Base-by-base conservation (phyloP, 1,140 invertebrate species). In the Drosophila santomea region DNA sequence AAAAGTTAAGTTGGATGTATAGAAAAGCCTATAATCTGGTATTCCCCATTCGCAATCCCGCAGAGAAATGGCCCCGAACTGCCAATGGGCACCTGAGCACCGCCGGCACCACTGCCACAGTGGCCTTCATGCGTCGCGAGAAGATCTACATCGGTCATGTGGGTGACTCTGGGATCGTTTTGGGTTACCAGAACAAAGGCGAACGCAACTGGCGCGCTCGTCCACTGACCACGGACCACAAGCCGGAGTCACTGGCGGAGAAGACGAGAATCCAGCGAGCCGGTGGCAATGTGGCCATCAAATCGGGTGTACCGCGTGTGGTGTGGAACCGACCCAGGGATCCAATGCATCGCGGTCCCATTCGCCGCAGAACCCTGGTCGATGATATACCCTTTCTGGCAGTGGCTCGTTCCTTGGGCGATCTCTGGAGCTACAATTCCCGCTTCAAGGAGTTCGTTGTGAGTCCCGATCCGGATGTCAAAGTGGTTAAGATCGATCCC, bases 71-170 rank as follows among this genome's bases (percentile, higher is more conserved):
- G 98, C 97, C 98, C 8, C 97, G 96, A 93, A 99, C 98, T 23
- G 95, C 96, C 8, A 97, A 97, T 58, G 98, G 98, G 39, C 94
- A 98, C 57, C 97, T 98, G 4, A 99, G 98, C 88, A 99, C 98
- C 4, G 97, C 98, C 0, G 98, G 98, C 3, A 99, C 98, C 12
- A 99, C 98, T 11, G 98, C 98, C 15, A 98, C 97, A 84, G 95
- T 99, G 63, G 97, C 97, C 2, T 99, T 99, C 92, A 98, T 99
- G 83, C 94, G 97, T 69, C 95, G 96, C 80, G 96, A 97, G 15
- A 99, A 99, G 93, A 96, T 99, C 61, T 99, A 99, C 91, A 97
- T 98, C 56, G 98, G 98, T 15, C 98, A 99, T 94, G 98, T 99
- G 35, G 98, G 98, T 17, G 98, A 99, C 93, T 99, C 98, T 0